Conservation (phyloP, 2,113 vertebrate species). For the Callorhinus ursinus region DNA sequence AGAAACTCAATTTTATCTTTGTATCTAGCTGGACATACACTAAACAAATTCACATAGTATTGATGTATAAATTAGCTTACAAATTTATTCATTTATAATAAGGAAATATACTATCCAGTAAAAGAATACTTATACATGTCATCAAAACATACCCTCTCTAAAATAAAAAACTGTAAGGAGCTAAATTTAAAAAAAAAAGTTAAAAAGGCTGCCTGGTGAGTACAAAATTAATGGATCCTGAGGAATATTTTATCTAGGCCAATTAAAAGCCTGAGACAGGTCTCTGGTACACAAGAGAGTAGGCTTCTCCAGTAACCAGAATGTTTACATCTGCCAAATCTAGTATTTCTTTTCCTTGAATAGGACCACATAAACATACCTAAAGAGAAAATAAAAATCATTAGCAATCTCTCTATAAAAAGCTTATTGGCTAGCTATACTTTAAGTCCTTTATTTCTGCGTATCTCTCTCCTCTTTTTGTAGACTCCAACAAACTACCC, state of each 20-base stretch:
- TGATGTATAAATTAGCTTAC: background rate
- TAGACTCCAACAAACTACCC: background rate
- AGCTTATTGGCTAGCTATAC: background rate
- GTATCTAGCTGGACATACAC: background rate
- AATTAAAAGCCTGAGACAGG: background rate
- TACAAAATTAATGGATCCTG: background rate
- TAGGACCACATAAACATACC: background rate
- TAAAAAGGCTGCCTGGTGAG: background rate
- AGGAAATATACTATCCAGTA: background rate
- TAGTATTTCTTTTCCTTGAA: background rate
- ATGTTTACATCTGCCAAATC: background rate
- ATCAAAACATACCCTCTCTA: background rate
- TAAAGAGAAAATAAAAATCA: constrained; percentile 48
- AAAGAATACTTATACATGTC: background rate
- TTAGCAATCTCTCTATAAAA: background rate
- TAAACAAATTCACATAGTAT: background rate
- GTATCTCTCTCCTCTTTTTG: background rate
- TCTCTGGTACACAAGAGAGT: background rate
- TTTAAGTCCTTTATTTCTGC: background rate
- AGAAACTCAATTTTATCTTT: background rate
- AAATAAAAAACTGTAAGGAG: background rate
- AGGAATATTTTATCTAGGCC: background rate
- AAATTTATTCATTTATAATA: background rate
- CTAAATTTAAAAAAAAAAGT: background rate
- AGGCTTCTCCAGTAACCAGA: background rate